Evolutionary conservation across 2,113 vertebrate genomes (phyloP).

Genomic region (Microcebus jonahi): DNA sequence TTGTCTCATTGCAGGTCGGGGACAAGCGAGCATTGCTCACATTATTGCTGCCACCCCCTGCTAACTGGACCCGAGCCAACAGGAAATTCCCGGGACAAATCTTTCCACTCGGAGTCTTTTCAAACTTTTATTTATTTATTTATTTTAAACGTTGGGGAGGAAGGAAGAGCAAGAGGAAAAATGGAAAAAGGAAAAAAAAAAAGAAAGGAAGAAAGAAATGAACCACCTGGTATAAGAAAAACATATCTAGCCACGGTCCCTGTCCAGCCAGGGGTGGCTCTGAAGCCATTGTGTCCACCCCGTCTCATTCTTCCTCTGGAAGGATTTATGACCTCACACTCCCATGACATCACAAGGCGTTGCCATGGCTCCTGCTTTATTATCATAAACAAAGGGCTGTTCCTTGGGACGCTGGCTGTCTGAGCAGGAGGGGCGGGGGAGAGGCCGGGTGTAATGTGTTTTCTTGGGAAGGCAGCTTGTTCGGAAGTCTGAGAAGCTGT

Average conservation of each 20-base stretch:
- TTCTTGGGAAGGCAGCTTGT: conserved; percentile 63
- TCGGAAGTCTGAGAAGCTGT: conserved; percentile 61
- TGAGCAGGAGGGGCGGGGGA: background rate
- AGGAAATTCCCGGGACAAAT: conserved; percentile 87
- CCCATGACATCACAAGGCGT: conserved; percentile 84
- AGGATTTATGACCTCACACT: conserved; percentile 87
- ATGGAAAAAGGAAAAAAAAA: background rate
- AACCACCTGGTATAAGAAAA: background rate
- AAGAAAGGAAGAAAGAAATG: background rate
- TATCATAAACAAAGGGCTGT: conserved; percentile 72
- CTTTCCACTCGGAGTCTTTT: conserved; percentile 76
- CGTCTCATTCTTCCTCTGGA: conserved; percentile 58
- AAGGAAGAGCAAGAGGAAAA: background rate
- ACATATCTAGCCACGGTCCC: background rate
- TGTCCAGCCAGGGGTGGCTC: background rate
- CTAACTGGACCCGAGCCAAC: conserved; percentile 82
- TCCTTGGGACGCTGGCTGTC: conserved; percentile 42
- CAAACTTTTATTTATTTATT: conserved; percentile 75
- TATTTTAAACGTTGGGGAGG: background rate
- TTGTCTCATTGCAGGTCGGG: conserved; percentile 37
- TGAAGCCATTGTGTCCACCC: background rate
- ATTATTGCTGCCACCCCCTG: conserved; percentile 76
- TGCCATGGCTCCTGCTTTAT: conserved; percentile 79
- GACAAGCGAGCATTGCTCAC: conserved; percentile 76
- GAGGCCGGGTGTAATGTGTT: conserved; percentile 34